These are phyloP conservation scores for Minunthozetes semirufus DNA, from an alignment of 2,888 invertebrate species.

Conservation along the genomic window DNA sequence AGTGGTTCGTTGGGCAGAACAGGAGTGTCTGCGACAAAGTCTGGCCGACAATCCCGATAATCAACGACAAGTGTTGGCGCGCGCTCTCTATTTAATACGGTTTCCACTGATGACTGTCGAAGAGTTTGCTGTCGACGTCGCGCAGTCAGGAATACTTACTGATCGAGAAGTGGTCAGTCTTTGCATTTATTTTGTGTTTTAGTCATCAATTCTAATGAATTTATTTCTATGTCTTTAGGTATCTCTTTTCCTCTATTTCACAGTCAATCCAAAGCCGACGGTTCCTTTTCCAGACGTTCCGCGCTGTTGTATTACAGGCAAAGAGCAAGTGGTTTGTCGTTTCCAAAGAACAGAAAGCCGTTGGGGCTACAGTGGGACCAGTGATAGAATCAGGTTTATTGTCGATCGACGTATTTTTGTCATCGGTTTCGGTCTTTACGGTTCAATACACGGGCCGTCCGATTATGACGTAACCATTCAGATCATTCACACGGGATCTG, in stretches of 20 bases:
- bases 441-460: conserved; percentile 66
- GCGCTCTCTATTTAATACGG: conserved; percentile 64
- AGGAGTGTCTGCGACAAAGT: conserved; percentile 64
- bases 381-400: conserved; percentile 71
- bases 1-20: conserved; percentile 65
- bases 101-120: conserved; percentile 78
- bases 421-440: conserved; percentile 75
- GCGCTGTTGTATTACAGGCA: conserved; percentile 68
- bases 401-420: conserved; percentile 73
- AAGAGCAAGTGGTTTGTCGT: conserved; percentile 64
- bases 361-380: conserved; percentile 77
- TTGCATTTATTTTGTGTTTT: not conserved
- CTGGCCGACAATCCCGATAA: conserved; percentile 61
- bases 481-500: conserved; percentile 67
- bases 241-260: conserved; percentile 51
- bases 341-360: conserved; percentile 70
- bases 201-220: not conserved
- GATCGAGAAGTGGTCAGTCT: conserved; percentile 66
- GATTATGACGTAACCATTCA: conserved; percentile 71
- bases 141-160: conserved; percentile 65
- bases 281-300: conserved; percentile 64
- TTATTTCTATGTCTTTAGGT: not conserved
- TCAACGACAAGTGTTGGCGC: conserved; percentile 62
- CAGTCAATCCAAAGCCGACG: conserved; percentile 66
- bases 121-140: conserved; percentile 71